Evolutionary conservation across 1,140 invertebrate genomes (phyloP).

Genomic region (Drosophila bocqueti): DNA sequence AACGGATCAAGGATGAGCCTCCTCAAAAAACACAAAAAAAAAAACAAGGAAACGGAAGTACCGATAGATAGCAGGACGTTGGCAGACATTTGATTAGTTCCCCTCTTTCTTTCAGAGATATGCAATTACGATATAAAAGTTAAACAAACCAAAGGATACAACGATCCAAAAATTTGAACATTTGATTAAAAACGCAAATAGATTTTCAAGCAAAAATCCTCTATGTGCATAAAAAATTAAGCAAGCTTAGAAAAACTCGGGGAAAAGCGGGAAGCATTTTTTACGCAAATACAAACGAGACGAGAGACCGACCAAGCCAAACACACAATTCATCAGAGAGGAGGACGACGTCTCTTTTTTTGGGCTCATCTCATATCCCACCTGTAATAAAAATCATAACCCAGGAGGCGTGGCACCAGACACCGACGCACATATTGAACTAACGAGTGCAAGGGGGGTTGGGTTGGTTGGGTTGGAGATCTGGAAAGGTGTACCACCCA

Average conservation of each 20-base stretch:
- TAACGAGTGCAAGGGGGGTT: slow-evolving; percentile 54
- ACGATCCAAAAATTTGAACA: slow-evolving; percentile 49
- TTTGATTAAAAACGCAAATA: slow-evolving; percentile 84
- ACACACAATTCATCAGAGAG: slow-evolving; percentile 66
- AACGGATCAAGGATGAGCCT: slow-evolving; percentile 56
- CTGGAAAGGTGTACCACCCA: slow-evolving; percentile 4
- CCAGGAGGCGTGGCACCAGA: slow-evolving; percentile 50
- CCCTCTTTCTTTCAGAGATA: slow-evolving; percentile 45
- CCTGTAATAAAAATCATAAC: slow-evolving; percentile 84
- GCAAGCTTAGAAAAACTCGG: slow-evolving; percentile 24
- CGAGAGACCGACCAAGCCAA: background rate
- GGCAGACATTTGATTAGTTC: slow-evolving; percentile 82
- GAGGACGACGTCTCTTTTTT: slow-evolving; percentile 4
- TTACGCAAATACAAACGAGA: slow-evolving; percentile 54
- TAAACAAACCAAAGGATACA: slow-evolving; percentile 71
- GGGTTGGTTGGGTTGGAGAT: background rate
- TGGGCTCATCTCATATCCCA: slow-evolving; percentile 37
- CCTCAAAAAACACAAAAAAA: background rate
- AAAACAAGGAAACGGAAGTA: slow-evolving; percentile 65
- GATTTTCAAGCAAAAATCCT: slow-evolving; percentile 21
- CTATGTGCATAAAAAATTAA: slow-evolving; percentile 77
- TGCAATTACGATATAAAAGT: slow-evolving; percentile 83
- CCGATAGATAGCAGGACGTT: slow-evolving; percentile 33
- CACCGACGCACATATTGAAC: slow-evolving; percentile 77
- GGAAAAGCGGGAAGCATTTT: slow-evolving; percentile 45